Evolutionary conservation across 2,113 vertebrate genomes (phyloP).

Genomic region (Oncorhynchus kisutch): DNA sequence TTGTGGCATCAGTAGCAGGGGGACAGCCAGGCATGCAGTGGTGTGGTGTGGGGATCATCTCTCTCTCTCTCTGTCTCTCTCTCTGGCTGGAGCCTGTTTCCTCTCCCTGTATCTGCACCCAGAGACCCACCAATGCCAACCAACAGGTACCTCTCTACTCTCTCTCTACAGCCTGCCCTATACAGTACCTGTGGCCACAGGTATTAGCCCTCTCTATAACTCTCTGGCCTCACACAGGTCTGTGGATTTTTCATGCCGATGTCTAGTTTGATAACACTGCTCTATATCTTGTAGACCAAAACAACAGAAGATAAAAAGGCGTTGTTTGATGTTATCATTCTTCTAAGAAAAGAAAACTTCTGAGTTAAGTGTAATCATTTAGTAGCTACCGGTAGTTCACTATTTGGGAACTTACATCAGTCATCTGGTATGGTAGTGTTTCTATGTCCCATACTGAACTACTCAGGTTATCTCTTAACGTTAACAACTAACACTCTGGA

Average conservation of each 20-base stretch:
- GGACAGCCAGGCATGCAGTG: background rate
- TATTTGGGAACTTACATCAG: constrained; percentile 8
- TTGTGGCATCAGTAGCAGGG: background rate
- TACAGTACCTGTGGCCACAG: background rate
- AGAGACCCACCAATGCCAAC: constrained; percentile 24
- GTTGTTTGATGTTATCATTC: background rate
- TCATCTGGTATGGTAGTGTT: constrained; percentile 20
- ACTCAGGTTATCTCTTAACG: constrained; percentile 12
- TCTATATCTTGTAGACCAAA: background rate
- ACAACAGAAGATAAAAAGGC: background rate
- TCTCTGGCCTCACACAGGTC: background rate
- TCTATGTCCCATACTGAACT: constrained; percentile 21
- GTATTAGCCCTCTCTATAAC: background rate
- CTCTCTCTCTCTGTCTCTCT: too few species aligned
- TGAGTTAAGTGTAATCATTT: constrained; percentile 4
- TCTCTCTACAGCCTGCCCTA: constrained; percentile 6
- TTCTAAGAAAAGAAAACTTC: constrained; percentile 20
- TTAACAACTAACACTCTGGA: constrained; percentile 12
- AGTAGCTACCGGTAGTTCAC: constrained; percentile 1
- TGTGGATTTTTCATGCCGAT: constrained; percentile 12
- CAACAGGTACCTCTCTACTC: constrained; percentile 23
- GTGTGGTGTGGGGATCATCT: too few species aligned
- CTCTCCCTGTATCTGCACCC: constrained; percentile 11
- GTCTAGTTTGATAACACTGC: constrained; percentile 6
- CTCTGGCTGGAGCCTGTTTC: constrained; percentile 1